Base-by-base conservation (phyloP, 2,888 invertebrate species). In the Ashinkailepas kermadecensis region DNA sequence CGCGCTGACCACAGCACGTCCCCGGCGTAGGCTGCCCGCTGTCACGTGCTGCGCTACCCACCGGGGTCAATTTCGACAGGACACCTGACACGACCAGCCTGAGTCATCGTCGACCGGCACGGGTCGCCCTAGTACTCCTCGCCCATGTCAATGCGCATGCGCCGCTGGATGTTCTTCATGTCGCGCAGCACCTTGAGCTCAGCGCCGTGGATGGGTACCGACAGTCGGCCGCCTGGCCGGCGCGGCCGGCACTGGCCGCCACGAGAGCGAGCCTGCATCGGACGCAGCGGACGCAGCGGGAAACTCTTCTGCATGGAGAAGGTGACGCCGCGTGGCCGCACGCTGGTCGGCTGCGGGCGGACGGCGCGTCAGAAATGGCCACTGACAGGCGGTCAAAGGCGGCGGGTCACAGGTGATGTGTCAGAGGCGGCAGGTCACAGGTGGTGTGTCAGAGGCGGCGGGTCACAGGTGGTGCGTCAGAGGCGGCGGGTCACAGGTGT, bases 301-400 rank as follows among this genome's bases (percentile, higher is more conserved):
- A 74, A 74, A 23, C 54, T 74, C 74, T 74, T 74, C 74, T 74
- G 74, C 74, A 74, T 74, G 39, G 74, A 74, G 74, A 74, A 74
- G 54, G 74, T 74, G 74, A 74, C 74, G 54, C 74, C 74, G 54
- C 74, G 74, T 18, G 74, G 74, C 18, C 74, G 74, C 18, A 74
- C 54, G 54, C 74, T 74, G 74, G 54, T 74, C 18, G 74, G 74
- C 74, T 74, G 74, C 54, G 74, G 54, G 23, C 11, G 54, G 54
- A 18, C 18, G 74, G 54, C 2, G 9, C 21, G 59, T 59, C 15
- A 59, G 3, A 15, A 39, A 39, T 39, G 39, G 39, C 39, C 39
- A 4, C 39, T 39, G 39, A 39, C 39, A 39, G 39, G 39, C 39
- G 39, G 39, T 39, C 39, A 39, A 4, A 39, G 39, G 39, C 39